A percentile compares a stretch with the other conserved stretches of the same genome.
Evolutionary conservation across 2,888 invertebrate genomes (phyloP).

Genomic region (Dicranocentrus wangi): DNA sequence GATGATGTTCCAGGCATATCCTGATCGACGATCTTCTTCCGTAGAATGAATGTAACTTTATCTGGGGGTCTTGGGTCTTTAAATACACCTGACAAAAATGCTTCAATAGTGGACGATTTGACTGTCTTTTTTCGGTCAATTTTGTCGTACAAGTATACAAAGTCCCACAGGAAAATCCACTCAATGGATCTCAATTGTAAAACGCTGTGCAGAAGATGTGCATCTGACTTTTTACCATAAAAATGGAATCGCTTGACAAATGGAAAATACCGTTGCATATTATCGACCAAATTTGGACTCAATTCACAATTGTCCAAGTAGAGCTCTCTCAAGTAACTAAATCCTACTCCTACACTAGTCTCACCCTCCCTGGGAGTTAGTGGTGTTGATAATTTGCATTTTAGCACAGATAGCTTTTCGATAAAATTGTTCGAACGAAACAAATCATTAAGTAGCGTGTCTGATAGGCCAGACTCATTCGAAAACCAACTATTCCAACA

Average conservation of each 20-base stretch:
- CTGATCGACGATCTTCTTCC: background rate
- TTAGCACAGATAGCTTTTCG: background rate
- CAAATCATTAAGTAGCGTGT: background rate
- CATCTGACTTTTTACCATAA: background rate
- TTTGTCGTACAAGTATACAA: background rate
- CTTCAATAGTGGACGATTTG: background rate
- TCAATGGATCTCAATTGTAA: background rate
- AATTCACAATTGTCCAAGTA: background rate
- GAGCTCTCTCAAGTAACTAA: background rate
- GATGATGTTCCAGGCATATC: background rate
- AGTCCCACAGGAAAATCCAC: background rate
- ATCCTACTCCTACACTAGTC: no score
- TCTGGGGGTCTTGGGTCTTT: background rate
- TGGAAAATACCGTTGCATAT: background rate
- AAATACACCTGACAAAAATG: background rate
- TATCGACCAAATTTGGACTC: background rate
- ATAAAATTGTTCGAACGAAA: background rate
- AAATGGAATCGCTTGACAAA: background rate
- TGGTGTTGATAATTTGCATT: background rate
- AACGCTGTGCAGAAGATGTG: background rate
- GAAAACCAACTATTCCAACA: background rate
- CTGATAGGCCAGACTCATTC: background rate
- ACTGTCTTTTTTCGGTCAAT: background rate
- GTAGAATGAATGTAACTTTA: background rate
- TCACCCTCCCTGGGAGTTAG: no score